A percentile compares a stretch with the other conserved stretches of the same genome.
phyloP scores from a whole-genome alignment of 2,797 vertebrate species.

The Sorex maritimensis region DNA sequence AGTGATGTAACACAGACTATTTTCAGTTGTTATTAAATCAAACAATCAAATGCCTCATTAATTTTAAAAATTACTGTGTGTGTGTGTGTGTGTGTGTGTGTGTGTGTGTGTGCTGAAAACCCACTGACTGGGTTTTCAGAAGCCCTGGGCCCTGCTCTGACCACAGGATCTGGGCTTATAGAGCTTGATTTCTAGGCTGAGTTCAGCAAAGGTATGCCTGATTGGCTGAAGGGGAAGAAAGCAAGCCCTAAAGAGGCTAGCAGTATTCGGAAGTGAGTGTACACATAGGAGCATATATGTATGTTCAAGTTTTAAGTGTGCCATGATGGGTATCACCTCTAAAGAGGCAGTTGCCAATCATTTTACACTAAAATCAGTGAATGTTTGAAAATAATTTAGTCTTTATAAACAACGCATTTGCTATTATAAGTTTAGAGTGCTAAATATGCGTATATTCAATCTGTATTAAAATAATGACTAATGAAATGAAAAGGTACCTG shows the following conservation, averaged over 20 bases:
- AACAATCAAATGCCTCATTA: slow-evolving; percentile 59
- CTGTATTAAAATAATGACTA: neutral
- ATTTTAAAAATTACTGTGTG: slow-evolving; percentile 12
- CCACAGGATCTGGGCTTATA: neutral
- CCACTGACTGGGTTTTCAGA: neutral
- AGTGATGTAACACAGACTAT: neutral
- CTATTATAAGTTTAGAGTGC: neutral
- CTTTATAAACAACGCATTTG: neutral
- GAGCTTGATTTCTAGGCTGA: neutral
- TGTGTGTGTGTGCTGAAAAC: neutral
- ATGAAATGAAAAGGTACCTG: neutral
- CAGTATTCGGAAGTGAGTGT: slow-evolving; percentile 16
- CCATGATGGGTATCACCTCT: neutral
- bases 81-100: too few species aligned
- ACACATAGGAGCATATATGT: neutral
- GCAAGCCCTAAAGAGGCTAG: neutral
- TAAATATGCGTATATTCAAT: neutral
- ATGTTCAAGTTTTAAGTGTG: neutral
- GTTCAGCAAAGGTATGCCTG: neutral
- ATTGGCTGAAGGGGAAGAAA: neutral
- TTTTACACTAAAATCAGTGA: neutral
- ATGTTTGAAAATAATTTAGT: slow-evolving; percentile 15
- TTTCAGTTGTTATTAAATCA: slow-evolving; percentile 62
- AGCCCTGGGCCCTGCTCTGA: neutral
- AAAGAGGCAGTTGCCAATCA: neutral